Percentiles rank a stretch among this genome's conserved stretches.
phyloP scores from a whole-genome alignment of 2,113 vertebrate species.

The Eptesicus fuscus region DNA sequence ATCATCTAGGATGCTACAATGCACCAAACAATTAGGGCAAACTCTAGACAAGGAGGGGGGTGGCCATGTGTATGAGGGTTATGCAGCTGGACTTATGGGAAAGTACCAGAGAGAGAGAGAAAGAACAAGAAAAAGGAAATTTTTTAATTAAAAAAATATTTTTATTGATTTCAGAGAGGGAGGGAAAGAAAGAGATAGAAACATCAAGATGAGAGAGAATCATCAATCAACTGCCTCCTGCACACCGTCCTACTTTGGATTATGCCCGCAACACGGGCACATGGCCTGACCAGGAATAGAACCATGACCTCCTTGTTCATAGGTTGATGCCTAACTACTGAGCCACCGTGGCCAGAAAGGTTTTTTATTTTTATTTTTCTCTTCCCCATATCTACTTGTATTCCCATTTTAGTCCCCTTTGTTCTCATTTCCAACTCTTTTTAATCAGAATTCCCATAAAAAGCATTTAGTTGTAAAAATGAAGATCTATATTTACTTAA shows the following conservation, averaged over 20 bases:
- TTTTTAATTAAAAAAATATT: too few relatives aligned
- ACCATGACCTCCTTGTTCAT: too few relatives aligned
- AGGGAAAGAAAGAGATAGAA: too few relatives aligned
- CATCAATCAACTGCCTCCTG: too few relatives aligned
- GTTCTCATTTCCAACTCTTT: not conserved
- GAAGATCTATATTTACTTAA: not conserved
- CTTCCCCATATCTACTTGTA: accelerated
- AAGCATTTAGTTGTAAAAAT: not conserved
- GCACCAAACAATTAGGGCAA: not conserved
- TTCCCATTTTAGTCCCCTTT: not conserved
- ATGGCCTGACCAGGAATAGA: too few relatives aligned
- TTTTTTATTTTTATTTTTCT: not conserved
- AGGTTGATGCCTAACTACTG: too few relatives aligned
- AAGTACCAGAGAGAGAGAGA: not conserved
- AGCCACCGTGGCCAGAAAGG: too few relatives aligned
- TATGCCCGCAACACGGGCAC: too few relatives aligned
- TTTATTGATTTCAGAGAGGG: too few relatives aligned
- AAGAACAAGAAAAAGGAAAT: not conserved
- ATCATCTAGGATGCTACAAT: conserved; percentile 25
- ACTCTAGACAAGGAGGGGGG: not conserved
- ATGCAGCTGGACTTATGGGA: not conserved
- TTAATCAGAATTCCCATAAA: not conserved
- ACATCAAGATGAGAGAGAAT: too few relatives aligned
- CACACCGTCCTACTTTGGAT: too few relatives aligned
- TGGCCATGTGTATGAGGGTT: not conserved